Base-by-base conservation (phyloP, 2,888 invertebrate genomes). In the Coelinius sp. region DNA sequence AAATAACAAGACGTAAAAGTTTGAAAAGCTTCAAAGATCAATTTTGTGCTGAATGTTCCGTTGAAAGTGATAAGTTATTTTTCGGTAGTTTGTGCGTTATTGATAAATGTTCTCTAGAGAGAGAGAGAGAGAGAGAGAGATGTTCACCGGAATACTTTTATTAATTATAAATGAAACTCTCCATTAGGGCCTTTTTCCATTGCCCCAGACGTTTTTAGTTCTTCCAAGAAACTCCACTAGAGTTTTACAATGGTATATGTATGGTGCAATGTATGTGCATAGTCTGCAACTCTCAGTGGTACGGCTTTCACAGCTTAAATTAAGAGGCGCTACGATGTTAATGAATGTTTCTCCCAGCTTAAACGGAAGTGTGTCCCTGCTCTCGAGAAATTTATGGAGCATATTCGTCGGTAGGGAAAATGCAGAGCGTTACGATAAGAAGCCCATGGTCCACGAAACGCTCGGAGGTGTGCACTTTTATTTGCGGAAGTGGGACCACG, bases 251-350 rank as follows among this genome's bases (percentile, higher is more conserved):
- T 53, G 14, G 24, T 24, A 17, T 10, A 7, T n/a, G 27, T 6
- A 24, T 6, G 8, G 4, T 56, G 24, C 10, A n/a, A n/a, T n/a
- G 24, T 70, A 35, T 53, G 52, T 27, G 22, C 52, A 24, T 63
- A 22, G 25, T 67, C 68, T 63, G 20, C 46, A 49, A 25, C 27
- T 52, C 31, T 56, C 56, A 14, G n/a, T 6, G 56, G 27, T 56
- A 17, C 20, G 46, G 20, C 35, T 14, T 64, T n/a, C 8, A 27
- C 70, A 31, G 62, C 52, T 62, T 67, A 66, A 74, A 74, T 74
- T 69, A 74, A 71, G 71, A 74, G 68, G 66, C 71, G 66, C 66
- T 74, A 64, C 71, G 69, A 71, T 71, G 71, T 70, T 74, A 71
- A 74, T 71, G 71, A 71, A 71, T 71, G 71, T 71, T 63, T 44